These are phyloP conservation scores for Dipodomys merriami DNA, from an alignment of 2,113 vertebrate species.

Conservation along the genomic window DNA sequence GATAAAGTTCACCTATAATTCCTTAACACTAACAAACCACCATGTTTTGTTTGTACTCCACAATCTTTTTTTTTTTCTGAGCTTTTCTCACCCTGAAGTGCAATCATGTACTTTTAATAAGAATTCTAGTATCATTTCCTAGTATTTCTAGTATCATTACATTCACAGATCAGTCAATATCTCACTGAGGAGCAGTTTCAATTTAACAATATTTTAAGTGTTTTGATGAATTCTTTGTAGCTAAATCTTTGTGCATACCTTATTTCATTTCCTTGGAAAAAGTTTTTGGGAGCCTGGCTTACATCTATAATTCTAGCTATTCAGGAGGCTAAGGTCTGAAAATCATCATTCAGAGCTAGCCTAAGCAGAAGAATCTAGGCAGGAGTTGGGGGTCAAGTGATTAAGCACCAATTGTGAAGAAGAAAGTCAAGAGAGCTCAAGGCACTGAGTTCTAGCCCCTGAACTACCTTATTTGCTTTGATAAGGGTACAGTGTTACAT, in stretches of 20 bases:
- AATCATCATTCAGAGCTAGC: too few species aligned
- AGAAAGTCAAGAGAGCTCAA: too few species aligned
- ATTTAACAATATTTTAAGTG: not conserved
- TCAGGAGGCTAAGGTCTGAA: too few species aligned
- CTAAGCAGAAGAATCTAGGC: too few species aligned
- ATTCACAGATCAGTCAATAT: not conserved
- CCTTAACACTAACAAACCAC: not conserved
- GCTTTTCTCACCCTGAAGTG: not conserved
- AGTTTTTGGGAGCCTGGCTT: too few species aligned
- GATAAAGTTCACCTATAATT: not conserved
- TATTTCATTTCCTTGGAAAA: not conserved
- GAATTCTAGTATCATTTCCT: not conserved
- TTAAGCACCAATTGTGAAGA: too few species aligned
- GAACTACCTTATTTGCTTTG: not conserved
- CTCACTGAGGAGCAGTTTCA: not conserved
- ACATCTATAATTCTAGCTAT: too few species aligned
- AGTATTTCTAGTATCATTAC: not conserved
- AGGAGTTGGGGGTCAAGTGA: too few species aligned
- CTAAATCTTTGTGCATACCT: not conserved
- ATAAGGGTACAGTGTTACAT: not conserved
- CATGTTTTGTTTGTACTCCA: not conserved
- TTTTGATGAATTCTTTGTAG: not conserved
- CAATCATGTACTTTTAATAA: not conserved
- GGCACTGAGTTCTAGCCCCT: too few species aligned
- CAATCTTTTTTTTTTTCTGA: not conserved